Conservation (phyloP, 2,888 invertebrate species). For the Mantis religiosa region DNA sequence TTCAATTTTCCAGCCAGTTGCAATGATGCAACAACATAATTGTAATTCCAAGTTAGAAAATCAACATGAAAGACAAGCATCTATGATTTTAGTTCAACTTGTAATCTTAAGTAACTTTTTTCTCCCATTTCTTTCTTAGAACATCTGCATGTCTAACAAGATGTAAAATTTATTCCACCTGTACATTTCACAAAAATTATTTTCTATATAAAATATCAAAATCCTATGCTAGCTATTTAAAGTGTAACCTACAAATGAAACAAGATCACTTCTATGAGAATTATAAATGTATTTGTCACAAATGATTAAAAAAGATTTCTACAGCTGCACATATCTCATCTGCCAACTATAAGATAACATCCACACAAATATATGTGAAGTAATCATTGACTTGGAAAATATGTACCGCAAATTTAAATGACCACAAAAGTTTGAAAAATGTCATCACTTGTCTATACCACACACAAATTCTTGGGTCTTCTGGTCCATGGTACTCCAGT, state of each 20-base stretch:
- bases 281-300: not conserved
- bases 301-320: not conserved
- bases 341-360: not conserved
- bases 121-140: too few relatives aligned
- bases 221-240: not conserved
- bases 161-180: not conserved
- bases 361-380: not conserved
- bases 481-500: not conserved
- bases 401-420: not conserved
- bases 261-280: not conserved
- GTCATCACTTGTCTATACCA: not conserved
- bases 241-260: not conserved
- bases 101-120: too few relatives aligned
- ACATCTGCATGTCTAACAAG: too few relatives aligned
- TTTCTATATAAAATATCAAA: not conserved
- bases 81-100: too few relatives aligned
- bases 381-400: not conserved
- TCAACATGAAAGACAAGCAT: too few relatives aligned
- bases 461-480: not conserved
- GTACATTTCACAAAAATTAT: not conserved
- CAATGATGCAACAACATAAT: too few relatives aligned
- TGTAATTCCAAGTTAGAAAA: too few relatives aligned
- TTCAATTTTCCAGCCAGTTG: too few relatives aligned
- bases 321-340: not conserved
- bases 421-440: not conserved